phyloP scores from a whole-genome alignment of 53 echinoderm and acorn worm species.

The Mesocentrotus franciscanus region DNA sequence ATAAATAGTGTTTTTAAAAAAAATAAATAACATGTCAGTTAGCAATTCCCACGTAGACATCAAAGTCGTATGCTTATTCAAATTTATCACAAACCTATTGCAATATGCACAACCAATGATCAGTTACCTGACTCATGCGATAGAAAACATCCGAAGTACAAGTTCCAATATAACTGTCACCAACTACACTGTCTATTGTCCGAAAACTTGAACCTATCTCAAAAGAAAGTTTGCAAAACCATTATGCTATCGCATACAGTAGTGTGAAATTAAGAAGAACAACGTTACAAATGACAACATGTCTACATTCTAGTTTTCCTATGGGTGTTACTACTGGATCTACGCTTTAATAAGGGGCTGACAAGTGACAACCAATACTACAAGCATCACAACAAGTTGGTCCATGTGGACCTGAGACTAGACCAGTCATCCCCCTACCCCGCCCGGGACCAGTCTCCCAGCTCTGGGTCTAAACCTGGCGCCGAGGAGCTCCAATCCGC shows the following conservation, averaged over 20 bases:
- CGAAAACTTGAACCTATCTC: not conserved
- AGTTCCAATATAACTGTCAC: not conserved
- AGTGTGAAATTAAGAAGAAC: slow-evolving; percentile 41
- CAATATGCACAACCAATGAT: not conserved
- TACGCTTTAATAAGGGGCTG: slow-evolving; percentile 63
- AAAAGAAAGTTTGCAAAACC: not conserved
- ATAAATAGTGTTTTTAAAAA: too few relatives aligned
- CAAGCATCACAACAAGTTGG: slow-evolving; percentile 41
- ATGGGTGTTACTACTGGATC: slow-evolving; percentile 58
- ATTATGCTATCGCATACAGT: slow-evolving; percentile 6
- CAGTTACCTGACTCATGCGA: not conserved
- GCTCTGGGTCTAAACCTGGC: slow-evolving; percentile 56
- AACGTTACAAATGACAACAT: slow-evolving; percentile 47
- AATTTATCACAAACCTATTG: not conserved
- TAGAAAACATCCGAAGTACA: not conserved
- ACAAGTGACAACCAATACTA: slow-evolving; percentile 56
- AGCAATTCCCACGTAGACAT: too few relatives aligned
- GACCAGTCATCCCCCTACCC: slow-evolving; percentile 58
- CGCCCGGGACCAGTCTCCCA: slow-evolving; percentile 57
- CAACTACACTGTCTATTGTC: not conserved
- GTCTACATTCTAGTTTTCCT: slow-evolving; percentile 53
- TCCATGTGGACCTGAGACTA: slow-evolving; percentile 53
- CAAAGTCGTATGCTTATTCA: not conserved
- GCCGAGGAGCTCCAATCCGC: slow-evolving; percentile 47
- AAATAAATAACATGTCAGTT: too few relatives aligned